Percentiles rank a stretch among this genome's conserved stretches.
These are phyloP conservation scores for Amazona vittata DNA, from an alignment of 2,113 vertebrate species.

Conservation along the genomic window DNA sequence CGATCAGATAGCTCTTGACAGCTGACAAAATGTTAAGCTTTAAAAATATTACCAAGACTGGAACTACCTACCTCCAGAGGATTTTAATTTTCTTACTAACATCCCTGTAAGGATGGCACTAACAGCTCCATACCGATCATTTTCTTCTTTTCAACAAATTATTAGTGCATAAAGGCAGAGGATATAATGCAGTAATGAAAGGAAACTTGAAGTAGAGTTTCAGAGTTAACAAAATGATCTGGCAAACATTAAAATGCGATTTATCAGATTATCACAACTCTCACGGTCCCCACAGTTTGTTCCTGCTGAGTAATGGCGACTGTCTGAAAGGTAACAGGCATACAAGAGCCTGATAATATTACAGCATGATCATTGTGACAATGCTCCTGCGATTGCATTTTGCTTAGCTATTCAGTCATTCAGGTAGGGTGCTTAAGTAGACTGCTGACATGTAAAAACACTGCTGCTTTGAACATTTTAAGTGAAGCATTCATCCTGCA, in stretches of 20 bases:
- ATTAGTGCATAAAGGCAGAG: background rate
- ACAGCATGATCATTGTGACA: conserved; percentile 19
- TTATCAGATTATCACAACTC: conserved; percentile 28
- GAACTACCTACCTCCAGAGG: conserved; percentile 10
- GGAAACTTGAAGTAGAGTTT: conserved; percentile 17
- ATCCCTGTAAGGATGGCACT: background rate
- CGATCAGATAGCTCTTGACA: conserved; percentile 7
- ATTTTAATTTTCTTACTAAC: background rate
- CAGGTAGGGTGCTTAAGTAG: conserved; percentile 63
- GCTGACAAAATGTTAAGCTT: conserved; percentile 45
- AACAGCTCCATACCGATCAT: background rate
- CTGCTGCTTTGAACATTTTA: conserved; percentile 37
- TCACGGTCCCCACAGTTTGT: background rate
- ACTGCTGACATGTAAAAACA: conserved; percentile 41
- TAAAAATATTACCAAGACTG: conserved; percentile 33
- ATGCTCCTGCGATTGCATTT: conserved; percentile 40
- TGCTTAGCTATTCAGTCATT: conserved; percentile 67
- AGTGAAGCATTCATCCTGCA: conserved; percentile 45
- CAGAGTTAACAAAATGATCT: conserved; percentile 46
- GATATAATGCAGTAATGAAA: background rate
- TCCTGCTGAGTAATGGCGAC: conserved; percentile 60
- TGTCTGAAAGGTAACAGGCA: conserved; percentile 53
- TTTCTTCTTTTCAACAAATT: background rate
- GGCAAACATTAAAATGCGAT: conserved; percentile 47
- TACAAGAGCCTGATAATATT: conserved; percentile 56